Evolutionary conservation across 2,797 vertebrate genomes (phyloP).

Genomic region (Lerista edwardsae): DNA sequence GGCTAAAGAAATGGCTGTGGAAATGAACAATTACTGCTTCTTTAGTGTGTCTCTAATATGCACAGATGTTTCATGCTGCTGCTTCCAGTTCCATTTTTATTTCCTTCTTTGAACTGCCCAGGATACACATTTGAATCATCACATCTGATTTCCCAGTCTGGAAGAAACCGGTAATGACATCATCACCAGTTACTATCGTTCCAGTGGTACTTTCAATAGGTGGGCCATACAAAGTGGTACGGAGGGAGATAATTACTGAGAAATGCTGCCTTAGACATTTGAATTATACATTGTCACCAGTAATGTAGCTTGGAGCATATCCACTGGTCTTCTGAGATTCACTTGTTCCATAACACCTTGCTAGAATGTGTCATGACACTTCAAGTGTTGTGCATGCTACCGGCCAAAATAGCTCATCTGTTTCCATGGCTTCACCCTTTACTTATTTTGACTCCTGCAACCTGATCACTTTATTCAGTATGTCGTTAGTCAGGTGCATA

Average conservation of each 20-base stretch:
- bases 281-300: not conserved
- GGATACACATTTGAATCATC: not conserved
- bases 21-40: too few species aligned
- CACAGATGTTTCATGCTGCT: not conserved
- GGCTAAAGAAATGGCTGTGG: not conserved
- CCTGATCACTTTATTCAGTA: not conserved
- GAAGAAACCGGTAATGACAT: too few species aligned
- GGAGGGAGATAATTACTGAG: too few species aligned
- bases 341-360: not conserved
- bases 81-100: not conserved
- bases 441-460: not conserved
- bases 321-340: not conserved
- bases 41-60: not conserved
- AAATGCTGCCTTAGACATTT: not conserved
- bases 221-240: too few species aligned
- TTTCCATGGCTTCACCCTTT: not conserved
- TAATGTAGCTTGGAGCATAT: too few species aligned
- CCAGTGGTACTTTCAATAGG: too few species aligned
- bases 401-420: not conserved
- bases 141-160: too few species aligned
- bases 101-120: not conserved
- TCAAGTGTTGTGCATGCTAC: not conserved
- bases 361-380: not conserved
- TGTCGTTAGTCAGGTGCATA: not conserved
- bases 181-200: too few species aligned